These are phyloP conservation scores for Ctenodactylus gundi DNA, from an alignment of 2,113 vertebrate species.

Conservation along the genomic window DNA sequence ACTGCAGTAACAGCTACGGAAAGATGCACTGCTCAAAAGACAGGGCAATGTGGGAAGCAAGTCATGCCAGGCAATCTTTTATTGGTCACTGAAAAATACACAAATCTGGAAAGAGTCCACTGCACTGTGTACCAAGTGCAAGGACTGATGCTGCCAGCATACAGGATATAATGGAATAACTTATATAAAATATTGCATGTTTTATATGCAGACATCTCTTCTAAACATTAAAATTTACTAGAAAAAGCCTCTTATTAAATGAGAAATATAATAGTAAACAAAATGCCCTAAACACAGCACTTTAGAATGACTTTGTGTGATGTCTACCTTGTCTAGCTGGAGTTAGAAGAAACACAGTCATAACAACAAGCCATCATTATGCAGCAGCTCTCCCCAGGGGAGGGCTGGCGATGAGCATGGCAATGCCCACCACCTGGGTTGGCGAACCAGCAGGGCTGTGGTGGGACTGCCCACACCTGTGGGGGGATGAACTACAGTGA, in stretches of 20 bases:
- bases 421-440: too few species aligned
- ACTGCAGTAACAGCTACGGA: background rate
- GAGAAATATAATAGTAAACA: conserved; percentile 28
- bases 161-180: background rate
- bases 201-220: conserved; percentile 9
- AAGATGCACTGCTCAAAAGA: conserved; percentile 32
- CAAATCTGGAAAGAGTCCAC: conserved; percentile 2
- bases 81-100: conserved; percentile 63
- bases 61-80: conserved; percentile 50
- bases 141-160: background rate
- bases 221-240: conserved; percentile 41
- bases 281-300: conserved; percentile 46
- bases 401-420: too few species aligned
- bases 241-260: background rate
- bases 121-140: background rate
- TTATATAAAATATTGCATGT: conserved; percentile 12
- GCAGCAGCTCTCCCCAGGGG: background rate
- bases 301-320: background rate
- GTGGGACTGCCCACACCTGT: background rate
- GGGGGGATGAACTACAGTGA: background rate
- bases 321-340: background rate
- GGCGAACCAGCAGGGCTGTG: background rate
- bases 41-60: background rate
- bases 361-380: background rate
- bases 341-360: background rate